phyloP scores from a whole-genome alignment of 2,797 vertebrate species.

The Gila robusta region DNA sequence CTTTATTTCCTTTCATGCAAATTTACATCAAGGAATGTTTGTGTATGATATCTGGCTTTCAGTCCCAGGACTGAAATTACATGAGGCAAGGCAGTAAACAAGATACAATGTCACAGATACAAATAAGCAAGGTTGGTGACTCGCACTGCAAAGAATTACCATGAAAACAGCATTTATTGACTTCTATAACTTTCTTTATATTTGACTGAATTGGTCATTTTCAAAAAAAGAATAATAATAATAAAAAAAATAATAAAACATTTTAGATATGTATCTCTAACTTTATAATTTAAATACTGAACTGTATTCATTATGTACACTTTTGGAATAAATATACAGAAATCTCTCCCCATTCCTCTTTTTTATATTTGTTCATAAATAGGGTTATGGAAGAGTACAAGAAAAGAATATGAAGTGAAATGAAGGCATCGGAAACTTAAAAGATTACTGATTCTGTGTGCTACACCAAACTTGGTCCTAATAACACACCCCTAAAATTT shows the following conservation, averaged over 20 bases:
- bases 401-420: conserved; percentile 23
- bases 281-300: conserved; percentile 77
- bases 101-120: conserved; percentile 52
- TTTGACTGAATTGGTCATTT: conserved; percentile 67
- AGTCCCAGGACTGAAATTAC: conserved; percentile 45
- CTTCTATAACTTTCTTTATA: conserved; percentile 68
- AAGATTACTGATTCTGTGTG: conserved; percentile 18
- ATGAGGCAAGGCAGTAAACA: conserved; percentile 55
- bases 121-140: conserved; percentile 54
- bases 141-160: conserved; percentile 58
- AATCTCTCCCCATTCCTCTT: conserved; percentile 51
- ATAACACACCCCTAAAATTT: conserved; percentile 5
- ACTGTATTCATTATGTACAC: conserved; percentile 79
- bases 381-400: conserved; percentile 29
- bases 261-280: conserved; percentile 67
- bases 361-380: conserved; percentile 69
- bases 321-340: conserved; percentile 78
- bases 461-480: conserved; percentile 36
- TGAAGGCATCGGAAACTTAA: not conserved
- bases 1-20: conserved; percentile 61
- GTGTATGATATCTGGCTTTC: conserved; percentile 42
- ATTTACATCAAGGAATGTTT: conserved; percentile 59
- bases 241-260: not conserved
- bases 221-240: conserved; percentile 62
- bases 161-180: conserved; percentile 60